Evolutionary conservation across 1,140 invertebrate species (phyloP).

Genomic region (Caenorhabditis inopinata): DNA sequence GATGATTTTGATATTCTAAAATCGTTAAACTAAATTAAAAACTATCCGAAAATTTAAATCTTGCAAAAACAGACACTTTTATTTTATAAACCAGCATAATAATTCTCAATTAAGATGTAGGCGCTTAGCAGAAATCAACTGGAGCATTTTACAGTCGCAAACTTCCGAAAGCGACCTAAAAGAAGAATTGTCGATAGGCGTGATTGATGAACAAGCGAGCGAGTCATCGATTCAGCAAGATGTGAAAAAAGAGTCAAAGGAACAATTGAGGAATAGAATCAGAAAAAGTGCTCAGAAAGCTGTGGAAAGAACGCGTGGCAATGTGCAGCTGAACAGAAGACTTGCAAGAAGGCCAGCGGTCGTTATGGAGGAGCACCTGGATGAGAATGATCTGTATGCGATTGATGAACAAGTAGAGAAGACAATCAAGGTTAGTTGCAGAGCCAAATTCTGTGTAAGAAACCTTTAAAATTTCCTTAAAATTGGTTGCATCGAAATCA

Average conservation of each 20-base stretch:
- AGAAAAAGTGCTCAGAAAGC: conserved; percentile 19
- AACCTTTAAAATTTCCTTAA: no score
- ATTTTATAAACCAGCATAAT: no score
- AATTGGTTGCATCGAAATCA: no score
- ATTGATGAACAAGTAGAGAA: conserved; percentile 20
- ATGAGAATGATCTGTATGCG: conserved; percentile 1
- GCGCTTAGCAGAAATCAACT: no score
- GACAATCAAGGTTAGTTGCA: not conserved
- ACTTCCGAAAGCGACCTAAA: not conserved
- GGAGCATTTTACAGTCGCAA: not conserved
- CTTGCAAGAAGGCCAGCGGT: not conserved
- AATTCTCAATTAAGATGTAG: no score
- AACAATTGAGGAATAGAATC: not conserved
- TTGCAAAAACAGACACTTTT: no score
- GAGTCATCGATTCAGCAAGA: conserved; percentile 12
- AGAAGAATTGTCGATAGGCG: not conserved
- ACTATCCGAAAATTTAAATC: no score
- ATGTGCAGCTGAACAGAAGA: not conserved
- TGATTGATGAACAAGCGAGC: not conserved
- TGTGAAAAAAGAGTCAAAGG: not conserved
- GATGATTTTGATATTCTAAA: no score
- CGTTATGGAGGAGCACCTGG: not conserved
- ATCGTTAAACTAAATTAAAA: no score
- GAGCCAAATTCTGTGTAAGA: no score
- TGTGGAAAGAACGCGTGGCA: conserved; percentile 21